Percentiles rank a stretch among this genome's conserved stretches.
These are phyloP conservation scores for Albula goreensis DNA, from an alignment of 2,113 vertebrate species.

Conservation along the genomic window DNA sequence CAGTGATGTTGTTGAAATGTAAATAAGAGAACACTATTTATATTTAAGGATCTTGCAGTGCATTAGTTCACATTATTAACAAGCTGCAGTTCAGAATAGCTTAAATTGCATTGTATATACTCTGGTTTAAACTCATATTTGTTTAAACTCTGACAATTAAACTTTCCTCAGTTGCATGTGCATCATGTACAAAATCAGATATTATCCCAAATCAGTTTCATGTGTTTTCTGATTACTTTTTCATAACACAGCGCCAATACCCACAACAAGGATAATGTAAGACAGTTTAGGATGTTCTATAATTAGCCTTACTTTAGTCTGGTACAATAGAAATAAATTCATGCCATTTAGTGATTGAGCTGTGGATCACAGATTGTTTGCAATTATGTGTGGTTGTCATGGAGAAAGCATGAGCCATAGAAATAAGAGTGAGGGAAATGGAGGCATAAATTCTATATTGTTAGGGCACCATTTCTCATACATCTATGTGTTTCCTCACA, in stretches of 20 bases:
- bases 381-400: background rate
- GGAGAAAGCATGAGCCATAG: background rate
- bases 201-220: background rate
- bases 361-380: background rate
- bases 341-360: background rate
- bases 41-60: no score
- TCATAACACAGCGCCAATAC: background rate
- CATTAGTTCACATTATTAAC: no score
- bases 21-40: no score
- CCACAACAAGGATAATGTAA: background rate
- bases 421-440: background rate
- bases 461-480: background rate
- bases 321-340: background rate
- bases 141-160: no score
- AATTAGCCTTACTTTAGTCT: background rate
- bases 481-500: background rate
- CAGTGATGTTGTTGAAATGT: no score
- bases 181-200: no score
- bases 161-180: no score
- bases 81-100: no score
- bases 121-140: no score
- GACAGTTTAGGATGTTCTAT: background rate
- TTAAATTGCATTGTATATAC: no score
- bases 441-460: background rate
- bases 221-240: background rate